phyloP scores from a whole-genome alignment of 2,797 vertebrate species.

The Tapirus indicus region DNA sequence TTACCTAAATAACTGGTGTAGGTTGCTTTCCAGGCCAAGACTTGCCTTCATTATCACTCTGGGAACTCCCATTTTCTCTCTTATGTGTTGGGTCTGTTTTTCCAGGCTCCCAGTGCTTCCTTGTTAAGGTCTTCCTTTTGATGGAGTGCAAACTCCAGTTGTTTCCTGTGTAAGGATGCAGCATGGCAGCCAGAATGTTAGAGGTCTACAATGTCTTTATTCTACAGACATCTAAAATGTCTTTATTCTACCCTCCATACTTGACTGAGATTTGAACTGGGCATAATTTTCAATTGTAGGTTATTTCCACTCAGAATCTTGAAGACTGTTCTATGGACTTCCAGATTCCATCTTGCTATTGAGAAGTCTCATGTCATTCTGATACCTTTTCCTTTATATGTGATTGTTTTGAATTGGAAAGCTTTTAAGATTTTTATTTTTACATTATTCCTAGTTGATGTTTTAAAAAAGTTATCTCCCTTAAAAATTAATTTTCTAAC shows the following conservation, averaged over 20 bases:
- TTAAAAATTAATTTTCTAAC: not conserved
- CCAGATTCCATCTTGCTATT: not conserved
- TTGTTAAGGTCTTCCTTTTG: not conserved
- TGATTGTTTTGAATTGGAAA: conserved; percentile 26
- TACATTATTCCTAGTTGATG: not conserved
- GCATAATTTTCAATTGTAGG: not conserved
- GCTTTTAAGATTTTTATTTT: not conserved
- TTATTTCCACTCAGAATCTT: conserved; percentile 30
- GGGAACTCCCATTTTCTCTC: not conserved
- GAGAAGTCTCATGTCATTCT: not conserved
- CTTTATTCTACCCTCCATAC: not conserved
- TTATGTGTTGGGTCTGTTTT: not conserved
- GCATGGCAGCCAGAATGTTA: not conserved
- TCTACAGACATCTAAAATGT: not conserved
- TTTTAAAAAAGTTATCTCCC: not conserved
- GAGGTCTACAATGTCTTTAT: not conserved
- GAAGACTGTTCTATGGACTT: not conserved
- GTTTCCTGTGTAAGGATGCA: not conserved
- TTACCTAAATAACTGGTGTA: not conserved
- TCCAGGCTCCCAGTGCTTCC: not conserved
- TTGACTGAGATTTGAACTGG: not conserved
- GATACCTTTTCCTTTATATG: not conserved
- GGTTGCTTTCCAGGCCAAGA: not conserved
- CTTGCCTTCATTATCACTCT: not conserved
- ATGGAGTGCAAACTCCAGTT: not conserved